Base-by-base conservation (phyloP, 2,797 vertebrate genomes). In the Oreochromis mossambicus region DNA sequence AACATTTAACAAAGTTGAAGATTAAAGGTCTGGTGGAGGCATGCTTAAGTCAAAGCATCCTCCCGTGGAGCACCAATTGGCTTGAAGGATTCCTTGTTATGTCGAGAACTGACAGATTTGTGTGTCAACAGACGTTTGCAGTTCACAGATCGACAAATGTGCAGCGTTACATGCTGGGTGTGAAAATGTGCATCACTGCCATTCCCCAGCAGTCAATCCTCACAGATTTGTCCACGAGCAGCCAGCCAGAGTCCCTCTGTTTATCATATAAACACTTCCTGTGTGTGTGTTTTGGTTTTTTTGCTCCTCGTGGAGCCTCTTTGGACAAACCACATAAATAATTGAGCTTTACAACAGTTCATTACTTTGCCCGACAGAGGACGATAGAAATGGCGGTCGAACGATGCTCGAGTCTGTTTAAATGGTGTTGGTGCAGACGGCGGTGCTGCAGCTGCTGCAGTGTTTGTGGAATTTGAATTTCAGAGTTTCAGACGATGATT, bases 241-340 rank as follows among this genome's bases (percentile, higher is more conserved):
- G 75, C 51, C 17, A 50, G 21, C 86, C 41, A 73, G 68, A 29
- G 24, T 82, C 87, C 56, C 75, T 86, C 79, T 87, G 84, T 91
- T 92, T 92, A 80, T 82, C 75, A 46, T 66, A 34, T 43, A 82
- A 89, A 89, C 82, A 79, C 86, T 86, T 76, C 79, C 80, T 78
- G 77, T 84, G 63, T 29, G 17, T 83, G 66, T 58, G 26, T 34
- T 63, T 5, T 66, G 21, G 8, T 82, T 83, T 82, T 80, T 79
- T 82, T 83, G 19, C 34, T 66, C 19, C 11, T 85, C 80, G 80
- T 86, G 55, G 2, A 79, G 84, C 81, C 83, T 80, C 63, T 55
- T 89, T 84, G 81, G 87, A 85, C 84, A 91, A 94, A 94, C 92
- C 80, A 82, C 87, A 88, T 92, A 75, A 94, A 95, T 93, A 90